A percentile compares a stretch with the other conserved stretches of the same genome.
Evolutionary conservation across 2,113 vertebrate genomes (phyloP).

Genomic region (Megaceryle maxima): DNA sequence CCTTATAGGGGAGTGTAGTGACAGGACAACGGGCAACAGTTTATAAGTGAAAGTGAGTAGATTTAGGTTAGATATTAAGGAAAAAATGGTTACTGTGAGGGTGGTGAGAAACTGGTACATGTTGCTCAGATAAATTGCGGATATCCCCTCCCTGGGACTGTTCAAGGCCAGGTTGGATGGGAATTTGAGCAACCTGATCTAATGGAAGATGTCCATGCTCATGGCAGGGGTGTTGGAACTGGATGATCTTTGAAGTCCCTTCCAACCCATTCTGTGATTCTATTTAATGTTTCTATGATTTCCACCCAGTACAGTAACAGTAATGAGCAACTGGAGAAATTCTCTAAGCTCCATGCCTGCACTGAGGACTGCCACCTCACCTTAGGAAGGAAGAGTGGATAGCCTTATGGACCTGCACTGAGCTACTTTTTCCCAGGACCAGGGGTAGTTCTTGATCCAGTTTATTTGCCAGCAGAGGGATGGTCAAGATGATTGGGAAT

Average conservation of each 20-base stretch:
- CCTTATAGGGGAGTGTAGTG: background rate
- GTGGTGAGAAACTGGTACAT: background rate
- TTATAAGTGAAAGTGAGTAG: background rate
- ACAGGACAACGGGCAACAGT: background rate
- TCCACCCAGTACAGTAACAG: background rate
- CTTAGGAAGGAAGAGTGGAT: background rate
- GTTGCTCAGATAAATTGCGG: background rate
- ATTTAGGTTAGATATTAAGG: background rate
- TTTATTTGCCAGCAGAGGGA: background rate
- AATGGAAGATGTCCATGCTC: background rate
- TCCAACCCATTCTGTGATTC: background rate
- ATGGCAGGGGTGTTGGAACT: background rate
- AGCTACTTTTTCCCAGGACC: background rate
- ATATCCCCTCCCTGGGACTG: background rate
- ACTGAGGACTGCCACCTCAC: background rate
- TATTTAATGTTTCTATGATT: background rate
- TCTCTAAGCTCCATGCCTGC: background rate
- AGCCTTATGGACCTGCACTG: fast-evolving
- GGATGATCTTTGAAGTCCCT: background rate
- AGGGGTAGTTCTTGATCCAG: background rate
- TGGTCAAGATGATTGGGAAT: background rate
- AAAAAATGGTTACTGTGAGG: background rate
- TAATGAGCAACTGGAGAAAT: background rate
- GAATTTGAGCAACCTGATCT: background rate
- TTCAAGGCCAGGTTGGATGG: background rate